Evolutionary conservation across 2,797 vertebrate genomes (phyloP), one percentile per base, ranked within the genome.

Genomic region (Spondyliosoma cantharus): DNA sequence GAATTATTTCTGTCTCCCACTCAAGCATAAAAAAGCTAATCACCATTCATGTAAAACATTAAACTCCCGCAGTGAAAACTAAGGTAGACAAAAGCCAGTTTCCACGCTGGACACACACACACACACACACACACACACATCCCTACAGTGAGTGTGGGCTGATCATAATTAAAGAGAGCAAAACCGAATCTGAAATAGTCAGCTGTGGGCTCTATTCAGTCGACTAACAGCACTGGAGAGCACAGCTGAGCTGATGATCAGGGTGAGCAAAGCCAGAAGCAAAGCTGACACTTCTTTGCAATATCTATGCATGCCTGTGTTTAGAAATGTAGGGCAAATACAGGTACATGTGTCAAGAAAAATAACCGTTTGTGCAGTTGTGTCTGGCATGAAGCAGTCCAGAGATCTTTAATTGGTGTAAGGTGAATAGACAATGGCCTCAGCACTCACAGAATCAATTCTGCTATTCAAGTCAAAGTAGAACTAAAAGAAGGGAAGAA

Each of bases 131-230:
- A 27, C 27, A 29, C 29, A 32, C 29, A 32, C 29, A 32, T 32
- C 37, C 56, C 27, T 25, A 77, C 67, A 75, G 64, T 29, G 65
- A 56, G 59, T 29, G 52, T 70, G 56, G 22, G 27, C 54, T 29
- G 13, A 58, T 14, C 19, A 50, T n/a, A 81, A 53, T 70, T 60
- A 29, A 53, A 52, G 52, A 45, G 54, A 58, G 59, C 63, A 56
- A 60, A 78, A 86, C 71, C 42, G 48, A 46, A 80, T 78, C 49
- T 69, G 69, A 81, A 87, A 76, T 3, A 50, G 19, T 63, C 17
- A 68, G 61, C 65, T 64, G 61, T 62, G 63, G 66, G 56, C 24
- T 65, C 62, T 24, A 52, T 48, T 17, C n/a, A 60, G 53, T 54
- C 19, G 32, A 53, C 11, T 22, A 60, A 63, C 32, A 48, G 45